Percentiles rank a stretch among this genome's conserved stretches.
These are phyloP conservation scores for Athalia cordata DNA, from an alignment of 2,888 invertebrate species.

Conservation along the genomic window DNA sequence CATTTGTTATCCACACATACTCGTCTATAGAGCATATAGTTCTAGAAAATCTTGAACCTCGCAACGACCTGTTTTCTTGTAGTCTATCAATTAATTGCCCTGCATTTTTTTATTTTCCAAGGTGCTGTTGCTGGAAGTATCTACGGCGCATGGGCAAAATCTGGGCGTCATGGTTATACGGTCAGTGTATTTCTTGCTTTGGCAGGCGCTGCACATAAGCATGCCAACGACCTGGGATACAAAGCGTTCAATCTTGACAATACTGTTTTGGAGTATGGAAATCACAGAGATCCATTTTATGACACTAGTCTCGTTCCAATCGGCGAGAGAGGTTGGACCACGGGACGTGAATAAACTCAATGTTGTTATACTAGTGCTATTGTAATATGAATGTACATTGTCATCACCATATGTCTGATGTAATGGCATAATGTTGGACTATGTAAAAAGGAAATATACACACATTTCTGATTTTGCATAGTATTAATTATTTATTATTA, in stretches of 20 bases:
- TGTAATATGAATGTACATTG: background rate
- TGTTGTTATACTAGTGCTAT: background rate
- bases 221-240: background rate
- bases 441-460: constrained; percentile 24
- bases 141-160: constrained; percentile 16
- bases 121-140: constrained; percentile 25
- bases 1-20: too few species aligned
- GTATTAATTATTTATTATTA: constrained; percentile 48
- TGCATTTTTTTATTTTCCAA: background rate
- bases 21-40: too few species aligned
- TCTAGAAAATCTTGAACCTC: background rate
- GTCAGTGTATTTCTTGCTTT: background rate
- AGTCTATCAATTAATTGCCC: too few species aligned
- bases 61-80: background rate
- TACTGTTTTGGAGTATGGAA: background rate
- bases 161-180: background rate
- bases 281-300: background rate
- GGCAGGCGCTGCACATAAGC: background rate
- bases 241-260: background rate
- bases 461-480: constrained; percentile 73
- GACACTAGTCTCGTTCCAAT: background rate
- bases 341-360: constrained; percentile 10
- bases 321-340: constrained; percentile 36
- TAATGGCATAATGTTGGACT: background rate
- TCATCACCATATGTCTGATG: background rate